Conservation (phyloP, 2,113 vertebrate species). For the Psephotus haematonotus region DNA sequence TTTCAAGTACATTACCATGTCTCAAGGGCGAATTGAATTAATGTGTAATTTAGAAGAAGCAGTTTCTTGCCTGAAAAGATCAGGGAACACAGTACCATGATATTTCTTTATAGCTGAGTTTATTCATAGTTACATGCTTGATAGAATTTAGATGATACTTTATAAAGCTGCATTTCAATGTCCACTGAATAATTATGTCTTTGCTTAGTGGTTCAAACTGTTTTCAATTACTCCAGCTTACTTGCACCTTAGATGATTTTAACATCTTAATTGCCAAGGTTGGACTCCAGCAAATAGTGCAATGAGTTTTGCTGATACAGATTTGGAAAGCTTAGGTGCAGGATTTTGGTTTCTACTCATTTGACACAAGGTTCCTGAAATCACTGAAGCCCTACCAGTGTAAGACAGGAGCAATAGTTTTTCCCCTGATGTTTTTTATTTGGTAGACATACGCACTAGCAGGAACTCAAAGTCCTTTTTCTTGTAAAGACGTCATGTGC, state of each 20-base stretch:
- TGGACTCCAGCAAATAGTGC: not conserved
- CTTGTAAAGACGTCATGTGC: slow-evolving; percentile 25
- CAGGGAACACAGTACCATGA: not conserved
- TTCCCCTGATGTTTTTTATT: not conserved
- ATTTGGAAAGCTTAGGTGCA: not conserved
- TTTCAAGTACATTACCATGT: not conserved
- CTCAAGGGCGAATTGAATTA: not conserved
- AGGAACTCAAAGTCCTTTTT: slow-evolving; percentile 51
- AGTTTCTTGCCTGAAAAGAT: not conserved
- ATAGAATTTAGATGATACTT: not conserved
- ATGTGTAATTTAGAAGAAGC: not conserved
- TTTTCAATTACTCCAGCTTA: not conserved
- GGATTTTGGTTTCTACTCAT: not conserved
- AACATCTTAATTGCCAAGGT: not conserved
- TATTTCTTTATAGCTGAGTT: not conserved
- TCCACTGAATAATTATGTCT: not conserved
- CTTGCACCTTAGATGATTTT: not conserved
- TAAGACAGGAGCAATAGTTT: not conserved
- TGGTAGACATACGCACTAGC: not conserved
- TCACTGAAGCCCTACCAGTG: not conserved
- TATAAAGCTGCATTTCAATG: not conserved
- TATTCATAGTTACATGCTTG: not conserved
- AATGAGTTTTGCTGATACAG: not conserved
- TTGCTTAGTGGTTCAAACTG: not conserved
- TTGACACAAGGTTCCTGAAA: not conserved